Evolutionary conservation across 2,797 vertebrate genomes (phyloP), one percentile per base, ranked within the genome.

Genomic region (Dryobates pubescens): DNA sequence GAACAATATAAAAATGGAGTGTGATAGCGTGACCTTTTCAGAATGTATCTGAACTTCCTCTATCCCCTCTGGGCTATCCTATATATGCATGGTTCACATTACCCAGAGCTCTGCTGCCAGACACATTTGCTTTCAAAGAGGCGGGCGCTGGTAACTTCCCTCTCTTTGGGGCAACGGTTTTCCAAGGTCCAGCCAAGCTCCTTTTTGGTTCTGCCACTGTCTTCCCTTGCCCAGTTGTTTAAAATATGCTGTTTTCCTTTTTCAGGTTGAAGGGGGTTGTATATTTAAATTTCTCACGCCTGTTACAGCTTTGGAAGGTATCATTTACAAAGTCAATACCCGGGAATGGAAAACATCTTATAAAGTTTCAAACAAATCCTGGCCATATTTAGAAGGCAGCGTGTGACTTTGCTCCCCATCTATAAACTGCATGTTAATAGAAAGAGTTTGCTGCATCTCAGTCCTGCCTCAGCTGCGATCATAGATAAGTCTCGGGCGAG

Each of bases 51-150:
- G 74, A 95, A 96, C 94, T 95, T 91, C 87, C 94, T 64, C 77
- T 64, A 72, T 8, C 61, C 74, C 20, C 70, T 10, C 65, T 49
- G 64, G 90, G 89, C 95, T 76, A 36, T 79, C 81, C 87, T 77
- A 6, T 93, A 89, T 93, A 95, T 95, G 57, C 32, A 91, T 77
- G 95, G 95, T 94, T 97, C 95, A 90, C 86, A 4, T 94, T 79
- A 47, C 41, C 88, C 82, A 22, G 86, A 61, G 83, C 86, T 64
- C 92, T 73, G 56, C 80, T 73, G 86, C 71, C 81, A 90, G 90
- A 59, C 90, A 5, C 34, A 38, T 92, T 94, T 82, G 80, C 83
- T 94, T 92, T 94, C 65, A 13, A 89, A 76, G 6, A 36, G 20
- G 19, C 27, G 29, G 72, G 24, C 3, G 8, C 54, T 47, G 49